These are phyloP conservation scores for Cydia fagiglandana DNA, from an alignment of 1,140 invertebrate genomes.

Conservation along the genomic window DNA sequence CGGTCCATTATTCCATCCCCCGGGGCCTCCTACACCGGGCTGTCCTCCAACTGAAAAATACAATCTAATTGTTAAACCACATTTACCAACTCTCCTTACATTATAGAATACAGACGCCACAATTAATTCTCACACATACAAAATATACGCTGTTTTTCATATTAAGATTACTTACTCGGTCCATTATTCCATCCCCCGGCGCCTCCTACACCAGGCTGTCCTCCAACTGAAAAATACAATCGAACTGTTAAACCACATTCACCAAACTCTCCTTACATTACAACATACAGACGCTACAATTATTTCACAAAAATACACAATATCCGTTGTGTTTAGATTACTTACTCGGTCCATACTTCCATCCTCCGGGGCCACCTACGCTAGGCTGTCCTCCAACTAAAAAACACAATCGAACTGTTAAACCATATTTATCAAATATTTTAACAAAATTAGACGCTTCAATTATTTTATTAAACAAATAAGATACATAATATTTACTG, in stretches of 20 bases:
- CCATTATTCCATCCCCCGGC: neutral
- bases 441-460: no score
- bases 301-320: no score
- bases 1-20: neutral
- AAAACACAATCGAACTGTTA: no score
- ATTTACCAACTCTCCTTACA: neutral
- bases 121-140: neutral
- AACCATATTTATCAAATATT: no score
- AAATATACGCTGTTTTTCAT: neutral
- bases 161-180: neutral
- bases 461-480: no score
- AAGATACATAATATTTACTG: no score
- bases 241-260: neutral
- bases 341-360: no score
- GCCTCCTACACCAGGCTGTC: neutral
- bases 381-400: no score
- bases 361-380: no score
- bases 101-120: neutral
- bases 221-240: neutral
- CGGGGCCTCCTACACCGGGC: neutral
- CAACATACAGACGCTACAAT: no score
- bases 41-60: neutral
- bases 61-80: neutral
- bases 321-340: no score
- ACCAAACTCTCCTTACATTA: no score